A percentile compares a stretch with the other conserved stretches of the same genome.
Conservation (phyloP, 2,888 invertebrate species). For the Dorcus hopei region DNA sequence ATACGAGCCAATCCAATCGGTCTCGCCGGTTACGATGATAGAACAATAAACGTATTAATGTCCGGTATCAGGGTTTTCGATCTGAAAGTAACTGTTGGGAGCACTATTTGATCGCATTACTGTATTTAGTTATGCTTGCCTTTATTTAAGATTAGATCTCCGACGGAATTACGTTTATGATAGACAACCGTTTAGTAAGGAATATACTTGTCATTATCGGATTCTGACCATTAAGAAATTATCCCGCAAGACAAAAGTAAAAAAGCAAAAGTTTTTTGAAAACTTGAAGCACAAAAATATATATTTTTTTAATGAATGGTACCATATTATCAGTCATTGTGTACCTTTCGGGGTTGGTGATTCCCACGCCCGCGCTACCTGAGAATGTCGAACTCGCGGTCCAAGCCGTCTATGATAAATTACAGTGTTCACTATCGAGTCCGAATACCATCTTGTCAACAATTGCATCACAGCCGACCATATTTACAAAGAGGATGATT, state of each 20-base stretch:
- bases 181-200: constrained; percentile 41
- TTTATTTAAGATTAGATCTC: constrained; percentile 42
- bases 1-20: background rate
- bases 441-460: constrained; percentile 9
- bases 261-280: too few species aligned
- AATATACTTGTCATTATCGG: constrained; percentile 6
- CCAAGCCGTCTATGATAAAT: constrained; percentile 6
- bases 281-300: too few species aligned
- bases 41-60: constrained; percentile 22
- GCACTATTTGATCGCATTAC: constrained; percentile 43
- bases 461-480: constrained; percentile 7
- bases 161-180: constrained; percentile 35
- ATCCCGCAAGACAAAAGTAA: too few species aligned
- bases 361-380: too few species aligned
- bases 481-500: too few species aligned
- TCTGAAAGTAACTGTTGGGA: constrained; percentile 27
- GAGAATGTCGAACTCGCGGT: too few species aligned
- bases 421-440: background rate
- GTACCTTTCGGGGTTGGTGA: too few species aligned
- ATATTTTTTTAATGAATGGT: too few species aligned
- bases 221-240: too few species aligned
- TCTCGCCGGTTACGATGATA: background rate
- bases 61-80: constrained; percentile 17
- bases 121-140: constrained; percentile 43
- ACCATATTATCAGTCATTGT: too few species aligned